A percentile compares a stretch with the other conserved stretches of the same genome.
These are phyloP conservation scores for Musca domestica DNA, from an alignment of 1,140 invertebrate genomes.

Conservation along the genomic window DNA sequence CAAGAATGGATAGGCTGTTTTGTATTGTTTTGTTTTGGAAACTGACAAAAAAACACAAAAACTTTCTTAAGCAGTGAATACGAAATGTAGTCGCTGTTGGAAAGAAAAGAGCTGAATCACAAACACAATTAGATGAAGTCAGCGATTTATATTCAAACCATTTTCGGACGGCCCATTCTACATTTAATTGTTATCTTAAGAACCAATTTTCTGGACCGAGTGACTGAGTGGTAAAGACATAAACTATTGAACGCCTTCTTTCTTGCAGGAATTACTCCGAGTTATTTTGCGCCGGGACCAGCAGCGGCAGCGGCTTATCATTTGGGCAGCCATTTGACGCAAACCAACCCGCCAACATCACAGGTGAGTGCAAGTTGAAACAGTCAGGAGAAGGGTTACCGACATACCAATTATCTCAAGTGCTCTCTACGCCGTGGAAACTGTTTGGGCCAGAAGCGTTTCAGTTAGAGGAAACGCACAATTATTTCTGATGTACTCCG, in stretches of 20 bases:
- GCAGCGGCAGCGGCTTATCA: slow-evolving; percentile 51
- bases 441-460: too few species aligned
- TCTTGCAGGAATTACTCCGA: slow-evolving; percentile 52
- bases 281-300: slow-evolving; percentile 53
- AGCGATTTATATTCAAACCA: slow-evolving; percentile 9
- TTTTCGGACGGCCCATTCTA: not conserved
- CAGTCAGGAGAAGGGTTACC: not conserved
- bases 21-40: too few species aligned
- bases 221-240: too few species aligned
- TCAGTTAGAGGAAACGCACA: too few species aligned
- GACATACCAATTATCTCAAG: slow-evolving; percentile 18
- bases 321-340: slow-evolving; percentile 53
- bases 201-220: not conserved
- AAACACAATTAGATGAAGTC: slow-evolving; percentile 27
- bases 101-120: slow-evolving; percentile 24
- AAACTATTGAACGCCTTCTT: slow-evolving; percentile 26
- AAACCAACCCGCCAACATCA: slow-evolving; percentile 50
- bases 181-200: not conserved
- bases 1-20: too few species aligned
- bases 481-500: too few species aligned
- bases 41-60: too few species aligned
- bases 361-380: slow-evolving; percentile 46
- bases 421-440: not conserved
- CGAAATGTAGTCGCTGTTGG: too few species aligned
- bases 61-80: too few species aligned